Evolutionary conservation across 2,888 invertebrate genomes (phyloP).

Genomic region (Operophtera brumata): DNA sequence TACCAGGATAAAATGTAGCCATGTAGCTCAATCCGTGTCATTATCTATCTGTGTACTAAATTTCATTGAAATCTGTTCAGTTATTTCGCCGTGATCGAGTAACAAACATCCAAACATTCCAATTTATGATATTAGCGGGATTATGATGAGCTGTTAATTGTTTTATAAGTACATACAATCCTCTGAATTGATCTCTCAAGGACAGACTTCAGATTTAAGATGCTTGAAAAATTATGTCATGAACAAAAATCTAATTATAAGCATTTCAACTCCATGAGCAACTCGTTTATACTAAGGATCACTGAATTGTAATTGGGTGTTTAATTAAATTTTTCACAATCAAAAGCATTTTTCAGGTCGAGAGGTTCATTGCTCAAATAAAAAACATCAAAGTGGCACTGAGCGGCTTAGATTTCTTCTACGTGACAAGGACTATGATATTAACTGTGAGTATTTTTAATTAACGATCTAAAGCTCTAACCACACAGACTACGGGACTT

Average conservation of each 20-base stretch:
- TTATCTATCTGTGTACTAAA: no score
- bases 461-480: conserved; percentile 3
- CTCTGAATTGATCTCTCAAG: no score
- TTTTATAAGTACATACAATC: no score
- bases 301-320: background rate
- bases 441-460: conserved; percentile 67
- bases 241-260: conserved; percentile 9
- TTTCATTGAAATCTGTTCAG: no score
- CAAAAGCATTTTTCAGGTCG: conserved; percentile 63
- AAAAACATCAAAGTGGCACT: conserved; percentile 80
- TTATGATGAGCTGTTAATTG: background rate
- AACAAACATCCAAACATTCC: no score
- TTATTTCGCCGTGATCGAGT: no score
- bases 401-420: conserved; percentile 81
- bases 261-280: conserved; percentile 2
- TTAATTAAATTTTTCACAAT: conserved; percentile 14
- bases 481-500: no score
- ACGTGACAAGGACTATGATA: conserved; percentile 79
- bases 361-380: conserved; percentile 82
- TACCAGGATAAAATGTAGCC: no score
- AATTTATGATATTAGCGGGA: background rate
- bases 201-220: no score
- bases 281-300: background rate
- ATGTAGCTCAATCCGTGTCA: no score
- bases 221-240: background rate